These are phyloP conservation scores for Leuciscus waleckii DNA, from an alignment of 2,797 vertebrate genomes.

Conservation along the genomic window DNA sequence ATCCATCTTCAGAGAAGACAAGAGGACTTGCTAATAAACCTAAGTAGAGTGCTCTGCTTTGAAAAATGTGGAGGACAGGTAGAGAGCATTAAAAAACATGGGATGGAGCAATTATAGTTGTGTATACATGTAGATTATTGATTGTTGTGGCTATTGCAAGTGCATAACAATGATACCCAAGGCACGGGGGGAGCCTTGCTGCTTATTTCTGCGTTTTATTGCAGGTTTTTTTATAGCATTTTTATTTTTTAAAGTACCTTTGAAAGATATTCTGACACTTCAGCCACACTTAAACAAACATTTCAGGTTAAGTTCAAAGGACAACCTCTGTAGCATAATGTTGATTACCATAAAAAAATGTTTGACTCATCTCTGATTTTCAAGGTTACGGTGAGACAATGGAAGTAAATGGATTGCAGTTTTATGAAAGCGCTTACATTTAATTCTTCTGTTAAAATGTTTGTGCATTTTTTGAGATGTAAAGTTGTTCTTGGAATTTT, in stretches of 20 bases:
- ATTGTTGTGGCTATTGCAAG: conserved; percentile 18
- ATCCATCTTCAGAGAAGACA: conserved; percentile 69
- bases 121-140: conserved; percentile 25
- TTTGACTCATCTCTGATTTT: neutral
- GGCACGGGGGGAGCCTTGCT: neutral
- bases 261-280: neutral
- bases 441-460: neutral
- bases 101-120: neutral
- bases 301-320: neutral
- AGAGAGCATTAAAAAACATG: neutral
- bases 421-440: neutral
- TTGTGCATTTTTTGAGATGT: neutral
- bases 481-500: neutral
- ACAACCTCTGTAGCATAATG: neutral
- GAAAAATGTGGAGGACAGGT: conserved; percentile 9
- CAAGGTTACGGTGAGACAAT: neutral
- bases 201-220: neutral
- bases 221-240: neutral
- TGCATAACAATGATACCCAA: neutral
- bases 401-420: neutral
- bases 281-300: neutral
- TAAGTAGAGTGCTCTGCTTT: conserved; percentile 58
- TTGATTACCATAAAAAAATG: neutral
- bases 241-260: neutral
- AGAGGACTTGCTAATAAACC: conserved; percentile 63